These are phyloP conservation scores for Halisarca cf. caerulea DNA, from an alignment of 37 sponge, comb jelly and placozoan genomes.

Conservation along the genomic window DNA sequence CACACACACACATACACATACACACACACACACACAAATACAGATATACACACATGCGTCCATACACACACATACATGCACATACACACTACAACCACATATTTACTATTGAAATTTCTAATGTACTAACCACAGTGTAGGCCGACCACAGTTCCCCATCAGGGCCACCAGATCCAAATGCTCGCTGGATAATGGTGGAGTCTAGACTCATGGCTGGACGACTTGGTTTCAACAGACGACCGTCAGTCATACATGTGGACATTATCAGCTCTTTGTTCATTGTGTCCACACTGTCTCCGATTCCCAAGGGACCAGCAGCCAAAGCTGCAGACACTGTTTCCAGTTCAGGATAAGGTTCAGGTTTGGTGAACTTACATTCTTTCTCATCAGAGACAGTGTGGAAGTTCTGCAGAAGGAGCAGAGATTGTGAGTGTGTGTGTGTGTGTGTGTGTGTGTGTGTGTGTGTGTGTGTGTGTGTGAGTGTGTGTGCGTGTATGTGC, in stretches of 20 bases:
- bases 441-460: no score
- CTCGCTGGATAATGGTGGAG: constrained; percentile 64
- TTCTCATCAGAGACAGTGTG: constrained; percentile 19
- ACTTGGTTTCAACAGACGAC: constrained; percentile 69
- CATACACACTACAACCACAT: neutral
- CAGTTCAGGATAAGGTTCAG: constrained; percentile 60
- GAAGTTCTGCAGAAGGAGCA: neutral
- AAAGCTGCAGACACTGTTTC: constrained; percentile 63
- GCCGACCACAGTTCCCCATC: constrained; percentile 60
- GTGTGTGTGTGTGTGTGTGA: no score
- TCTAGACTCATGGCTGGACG: constrained; percentile 69
- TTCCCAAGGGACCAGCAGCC: constrained; percentile 74
- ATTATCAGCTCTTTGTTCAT: constrained; percentile 61
- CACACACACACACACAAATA: no score
- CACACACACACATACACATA: no score
- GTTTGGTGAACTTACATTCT: constrained; percentile 14
- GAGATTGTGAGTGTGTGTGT: no score
- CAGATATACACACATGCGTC: no score
- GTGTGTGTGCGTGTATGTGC: no score
- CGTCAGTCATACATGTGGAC: constrained; percentile 74
- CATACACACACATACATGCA: neutral
- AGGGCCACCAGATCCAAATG: constrained; percentile 64
- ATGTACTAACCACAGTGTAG: constrained; percentile 54
- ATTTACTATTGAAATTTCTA: no score
- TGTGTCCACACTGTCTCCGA: constrained; percentile 46